Conservation (phyloP, 2,113 vertebrate species). For the Zosterops japonicus region DNA sequence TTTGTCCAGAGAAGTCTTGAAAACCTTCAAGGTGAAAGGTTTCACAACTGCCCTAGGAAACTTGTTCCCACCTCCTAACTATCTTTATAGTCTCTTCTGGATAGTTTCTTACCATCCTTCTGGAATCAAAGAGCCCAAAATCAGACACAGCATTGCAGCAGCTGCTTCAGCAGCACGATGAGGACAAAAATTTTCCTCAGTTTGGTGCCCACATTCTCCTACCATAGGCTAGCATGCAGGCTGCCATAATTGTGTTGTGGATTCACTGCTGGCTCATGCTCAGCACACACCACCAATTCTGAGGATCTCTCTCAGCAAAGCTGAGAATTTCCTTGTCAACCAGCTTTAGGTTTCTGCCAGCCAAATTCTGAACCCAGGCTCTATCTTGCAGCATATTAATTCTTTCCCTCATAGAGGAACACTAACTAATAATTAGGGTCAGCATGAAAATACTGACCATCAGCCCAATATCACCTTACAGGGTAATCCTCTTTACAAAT, state of each 20-base stretch:
- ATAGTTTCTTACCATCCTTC: background rate
- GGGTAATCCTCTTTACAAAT: background rate
- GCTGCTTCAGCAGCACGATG: background rate
- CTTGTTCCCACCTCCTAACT: background rate
- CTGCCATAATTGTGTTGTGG: background rate
- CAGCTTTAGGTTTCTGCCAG: background rate
- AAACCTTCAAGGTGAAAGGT: background rate
- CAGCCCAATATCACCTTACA: background rate
- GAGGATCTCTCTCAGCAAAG: background rate
- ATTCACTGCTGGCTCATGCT: background rate
- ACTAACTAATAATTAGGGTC: background rate
- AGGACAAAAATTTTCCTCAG: background rate
- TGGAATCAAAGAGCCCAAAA: background rate
- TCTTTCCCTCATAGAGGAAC: background rate
- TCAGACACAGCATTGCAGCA: background rate
- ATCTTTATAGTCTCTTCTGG: background rate
- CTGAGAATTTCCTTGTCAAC: background rate
- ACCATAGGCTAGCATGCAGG: background rate
- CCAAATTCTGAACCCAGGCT: background rate
- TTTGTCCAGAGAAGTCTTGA: background rate
- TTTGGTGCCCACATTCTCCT: background rate
- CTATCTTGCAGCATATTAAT: background rate
- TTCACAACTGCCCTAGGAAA: background rate
- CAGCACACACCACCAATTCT: background rate
- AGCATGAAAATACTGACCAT: background rate